phyloP scores from a whole-genome alignment of 2,113 vertebrate species.

The Python bivittatus region DNA sequence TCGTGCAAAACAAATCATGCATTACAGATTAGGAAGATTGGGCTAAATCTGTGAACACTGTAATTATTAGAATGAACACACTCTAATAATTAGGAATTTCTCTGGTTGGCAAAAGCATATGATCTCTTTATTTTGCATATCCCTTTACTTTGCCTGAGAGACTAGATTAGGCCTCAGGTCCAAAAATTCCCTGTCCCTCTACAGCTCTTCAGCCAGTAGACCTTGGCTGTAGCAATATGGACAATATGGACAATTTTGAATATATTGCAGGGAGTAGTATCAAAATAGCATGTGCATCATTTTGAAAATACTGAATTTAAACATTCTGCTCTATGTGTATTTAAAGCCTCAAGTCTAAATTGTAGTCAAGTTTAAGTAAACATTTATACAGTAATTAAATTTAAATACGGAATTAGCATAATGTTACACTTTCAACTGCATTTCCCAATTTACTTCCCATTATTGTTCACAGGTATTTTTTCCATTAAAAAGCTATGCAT shows the following conservation, averaged over 20 bases:
- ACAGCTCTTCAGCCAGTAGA: neutral
- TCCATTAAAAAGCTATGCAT: neutral
- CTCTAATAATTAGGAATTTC: neutral
- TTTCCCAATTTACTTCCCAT: neutral
- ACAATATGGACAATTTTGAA: neutral
- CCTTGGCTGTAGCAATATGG: neutral
- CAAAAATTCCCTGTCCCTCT: neutral
- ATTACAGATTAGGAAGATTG: neutral
- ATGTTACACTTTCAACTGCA: neutral
- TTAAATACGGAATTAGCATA: neutral
- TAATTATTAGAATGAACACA: neutral
- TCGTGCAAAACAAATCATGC: neutral
- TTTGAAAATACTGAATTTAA: neutral
- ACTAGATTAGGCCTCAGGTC: neutral
- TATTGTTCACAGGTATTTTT: neutral
- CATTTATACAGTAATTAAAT: neutral
- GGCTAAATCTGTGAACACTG: neutral
- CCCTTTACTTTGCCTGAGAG: neutral
- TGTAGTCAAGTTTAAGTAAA: neutral
- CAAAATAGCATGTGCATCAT: neutral
- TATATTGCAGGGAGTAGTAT: neutral
- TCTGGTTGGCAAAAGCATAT: neutral
- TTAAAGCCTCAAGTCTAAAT: neutral
- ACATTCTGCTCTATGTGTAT: neutral
- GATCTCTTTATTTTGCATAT: neutral